Conservation (phyloP, 2,797 vertebrate genomes). For the Pyrocephalus nanus region DNA sequence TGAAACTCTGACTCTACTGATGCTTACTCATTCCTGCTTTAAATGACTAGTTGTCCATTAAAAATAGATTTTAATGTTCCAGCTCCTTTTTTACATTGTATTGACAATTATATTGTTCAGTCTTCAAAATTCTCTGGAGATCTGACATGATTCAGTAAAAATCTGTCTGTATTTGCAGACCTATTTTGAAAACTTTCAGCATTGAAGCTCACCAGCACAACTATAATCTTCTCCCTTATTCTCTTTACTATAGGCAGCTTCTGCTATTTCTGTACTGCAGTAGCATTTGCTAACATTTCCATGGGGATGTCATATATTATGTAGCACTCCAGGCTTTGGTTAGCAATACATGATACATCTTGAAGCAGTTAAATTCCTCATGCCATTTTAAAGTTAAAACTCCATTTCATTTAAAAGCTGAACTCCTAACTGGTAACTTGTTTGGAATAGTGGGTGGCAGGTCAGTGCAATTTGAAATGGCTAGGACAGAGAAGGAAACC, state of each 20-base stretch:
- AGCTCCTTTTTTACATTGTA: not conserved
- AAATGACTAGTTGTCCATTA: not conserved
- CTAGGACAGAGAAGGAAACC: slow-evolving; percentile 38
- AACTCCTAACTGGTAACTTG: slow-evolving; percentile 25
- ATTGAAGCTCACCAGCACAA: slow-evolving; percentile 19
- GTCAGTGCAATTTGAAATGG: slow-evolving; percentile 40
- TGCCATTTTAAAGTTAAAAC: slow-evolving; percentile 24
- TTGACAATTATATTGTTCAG: not conserved
- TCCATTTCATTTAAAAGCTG: slow-evolving; percentile 25
- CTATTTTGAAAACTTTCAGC: slow-evolving; percentile 17
- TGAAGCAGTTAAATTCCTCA: slow-evolving; percentile 31
- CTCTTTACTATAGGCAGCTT: slow-evolving; percentile 40
- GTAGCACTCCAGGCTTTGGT: slow-evolving; percentile 59
- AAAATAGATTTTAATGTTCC: not conserved
- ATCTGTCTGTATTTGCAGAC: not conserved
- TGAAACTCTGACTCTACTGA: not conserved
- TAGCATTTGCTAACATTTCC: slow-evolving; percentile 71
- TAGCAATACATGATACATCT: slow-evolving; percentile 25
- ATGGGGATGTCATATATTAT: slow-evolving; percentile 63
- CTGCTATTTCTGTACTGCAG: slow-evolving; percentile 61
- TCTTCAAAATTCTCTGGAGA: not conserved
- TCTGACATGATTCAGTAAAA: not conserved
- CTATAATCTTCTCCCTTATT: not conserved
- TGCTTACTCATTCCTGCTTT: not conserved
- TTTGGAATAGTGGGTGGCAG: slow-evolving; percentile 42